Evolutionary conservation across 2,797 vertebrate genomes (phyloP).

Genomic region (Pampus argenteus): DNA sequence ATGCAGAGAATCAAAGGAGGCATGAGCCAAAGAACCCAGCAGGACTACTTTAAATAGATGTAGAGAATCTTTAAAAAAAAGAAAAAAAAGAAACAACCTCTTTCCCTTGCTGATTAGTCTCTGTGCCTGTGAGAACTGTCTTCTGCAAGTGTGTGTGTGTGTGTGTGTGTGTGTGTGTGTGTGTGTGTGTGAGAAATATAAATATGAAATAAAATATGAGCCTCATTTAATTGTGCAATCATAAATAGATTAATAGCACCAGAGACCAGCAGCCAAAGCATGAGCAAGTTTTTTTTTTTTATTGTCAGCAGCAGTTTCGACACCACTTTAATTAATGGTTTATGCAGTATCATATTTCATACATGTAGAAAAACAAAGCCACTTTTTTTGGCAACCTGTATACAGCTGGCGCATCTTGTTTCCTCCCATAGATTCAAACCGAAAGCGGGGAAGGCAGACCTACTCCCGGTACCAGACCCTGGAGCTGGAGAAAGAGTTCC

Average conservation of each 20-base stretch:
- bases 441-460: conserved; percentile 92
- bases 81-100: background rate
- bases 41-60: conserved; percentile 53
- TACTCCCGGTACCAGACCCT: conserved; percentile 96
- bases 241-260: conserved; percentile 36
- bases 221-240: conserved; percentile 38
- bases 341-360: background rate
- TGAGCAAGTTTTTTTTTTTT: no score
- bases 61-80: conserved; percentile 11
- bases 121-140: background rate
- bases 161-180: background rate
- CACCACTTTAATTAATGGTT: background rate
- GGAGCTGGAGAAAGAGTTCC: conserved; percentile 98
- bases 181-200: background rate
- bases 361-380: background rate
- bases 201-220: conserved; percentile 27
- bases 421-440: conserved; percentile 84
- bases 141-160: background rate
- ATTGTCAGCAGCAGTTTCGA: conserved; percentile 28
- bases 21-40: conserved; percentile 51
- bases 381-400: background rate
- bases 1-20: conserved; percentile 62
- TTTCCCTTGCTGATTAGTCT: background rate
- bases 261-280: no score
- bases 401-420: background rate